Evolutionary conservation across 2,888 invertebrate species (phyloP).

Genomic region (Tenthredo amoena): DNA sequence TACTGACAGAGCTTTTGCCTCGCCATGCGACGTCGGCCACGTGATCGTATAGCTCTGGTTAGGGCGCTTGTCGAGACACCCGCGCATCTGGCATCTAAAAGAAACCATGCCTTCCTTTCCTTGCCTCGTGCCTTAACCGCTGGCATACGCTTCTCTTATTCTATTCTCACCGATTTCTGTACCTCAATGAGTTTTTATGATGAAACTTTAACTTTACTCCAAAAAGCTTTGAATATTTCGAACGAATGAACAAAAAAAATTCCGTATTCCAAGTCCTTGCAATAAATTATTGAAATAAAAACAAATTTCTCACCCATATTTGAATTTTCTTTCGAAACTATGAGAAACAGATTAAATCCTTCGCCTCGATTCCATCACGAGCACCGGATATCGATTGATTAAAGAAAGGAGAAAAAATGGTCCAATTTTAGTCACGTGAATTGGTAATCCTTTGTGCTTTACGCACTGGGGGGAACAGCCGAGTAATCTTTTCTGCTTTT

Average conservation of each 20-base stretch:
- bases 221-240: background rate
- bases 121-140: constrained; percentile 23
- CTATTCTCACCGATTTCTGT: background rate
- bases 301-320: background rate
- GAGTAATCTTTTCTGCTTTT: background rate
- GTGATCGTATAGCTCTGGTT: constrained; percentile 45
- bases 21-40: constrained; percentile 47
- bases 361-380: background rate
- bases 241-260: background rate
- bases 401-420: background rate
- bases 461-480: background rate
- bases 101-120: constrained; percentile 40
- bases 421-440: background rate
- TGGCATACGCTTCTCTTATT: too few species aligned
- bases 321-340: background rate
- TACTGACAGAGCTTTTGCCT: constrained; percentile 53
- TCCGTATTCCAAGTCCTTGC: background rate
- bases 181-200: background rate
- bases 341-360: background rate
- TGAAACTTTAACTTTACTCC: background rate
- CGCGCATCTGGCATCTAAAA: constrained; percentile 63
- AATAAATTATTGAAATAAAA: background rate
- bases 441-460: background rate
- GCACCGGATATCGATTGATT: background rate
- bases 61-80: constrained; percentile 59